phyloP scores from a whole-genome alignment of 2,113 vertebrate genomes.

The Tenrec ecaudatus region DNA sequence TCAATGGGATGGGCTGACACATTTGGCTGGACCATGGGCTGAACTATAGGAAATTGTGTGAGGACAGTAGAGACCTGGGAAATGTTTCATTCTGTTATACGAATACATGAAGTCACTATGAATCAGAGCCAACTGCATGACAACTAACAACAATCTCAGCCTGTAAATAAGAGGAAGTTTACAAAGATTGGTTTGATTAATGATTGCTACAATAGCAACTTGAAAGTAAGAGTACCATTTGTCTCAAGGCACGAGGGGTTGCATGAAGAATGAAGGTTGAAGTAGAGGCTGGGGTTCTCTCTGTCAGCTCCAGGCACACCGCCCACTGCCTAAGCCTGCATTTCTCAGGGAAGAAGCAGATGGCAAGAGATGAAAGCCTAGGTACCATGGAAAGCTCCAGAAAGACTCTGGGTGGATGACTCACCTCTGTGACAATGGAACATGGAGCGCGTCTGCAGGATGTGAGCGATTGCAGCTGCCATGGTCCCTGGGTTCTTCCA shows the following conservation, averaged over 20 bases:
- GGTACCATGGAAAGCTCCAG: background rate
- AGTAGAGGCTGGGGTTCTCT: background rate
- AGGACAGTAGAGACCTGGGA: background rate
- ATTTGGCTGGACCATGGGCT: background rate
- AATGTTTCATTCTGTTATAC: background rate
- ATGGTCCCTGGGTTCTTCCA: background rate
- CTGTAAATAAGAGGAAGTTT: background rate
- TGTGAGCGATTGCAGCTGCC: background rate
- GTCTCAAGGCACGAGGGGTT: background rate
- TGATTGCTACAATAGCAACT: too few relatives aligned
- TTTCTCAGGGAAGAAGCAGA: constrained; percentile 35
- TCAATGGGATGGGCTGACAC: background rate
- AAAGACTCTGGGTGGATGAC: background rate
- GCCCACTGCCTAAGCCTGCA: background rate
- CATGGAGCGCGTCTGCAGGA: background rate
- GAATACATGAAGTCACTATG: too few relatives aligned
- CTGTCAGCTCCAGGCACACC: background rate
- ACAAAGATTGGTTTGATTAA: background rate
- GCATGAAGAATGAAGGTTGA: background rate
- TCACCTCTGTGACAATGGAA: background rate
- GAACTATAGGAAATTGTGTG: background rate
- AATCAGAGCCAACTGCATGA: background rate
- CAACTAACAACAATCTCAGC: background rate
- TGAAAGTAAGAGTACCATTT: background rate
- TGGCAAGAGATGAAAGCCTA: background rate